Base-by-base conservation (phyloP, 2,888 invertebrate species). In the Carterocephalus palaemon region DNA sequence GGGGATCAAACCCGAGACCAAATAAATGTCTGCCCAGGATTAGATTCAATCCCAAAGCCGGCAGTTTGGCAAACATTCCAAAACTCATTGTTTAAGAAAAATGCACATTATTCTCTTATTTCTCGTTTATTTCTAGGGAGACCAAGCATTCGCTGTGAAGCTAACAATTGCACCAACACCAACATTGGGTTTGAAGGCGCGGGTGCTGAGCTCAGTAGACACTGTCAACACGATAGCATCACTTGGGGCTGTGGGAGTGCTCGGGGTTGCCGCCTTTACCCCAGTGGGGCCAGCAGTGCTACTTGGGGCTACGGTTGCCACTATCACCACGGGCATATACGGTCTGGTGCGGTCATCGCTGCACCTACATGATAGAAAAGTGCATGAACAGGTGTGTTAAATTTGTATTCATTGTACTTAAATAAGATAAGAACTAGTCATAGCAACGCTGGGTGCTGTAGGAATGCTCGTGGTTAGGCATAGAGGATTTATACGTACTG, bases 341-440 rank as follows among this genome's bases (percentile, higher is more conserved):
- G 88, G 89, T 1, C 70, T 89, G 0, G 76, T 87, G 3, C 64
- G 89, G 4, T 89, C 89, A 6, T 77, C 83, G 0, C 50, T 83
- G 1, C 79, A 83, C 51, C 59, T 89, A 4, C 75, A 70, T 24
- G 89, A 89, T 60, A 74, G 89, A 40, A 74, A 58, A 12, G 59
- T 57, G 9, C 89, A 89, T 67, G 82, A 85, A 56, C 88, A 90
- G 79, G 89, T 89, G 59, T 13, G 9, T 3, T 9, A 22, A 23
- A 19, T 13, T 13, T 16, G 2, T 17, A 17, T n/a, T n/a, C n/a
- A n/a, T n/a, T n/a, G n/a, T n/a, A n/a, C n/a, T n/a, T n/a, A n/a
- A n/a, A n/a, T n/a, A n/a, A n/a, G n/a, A n/a, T n/a, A n/a, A n/a
- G n/a, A n/a, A n/a, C n/a, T n/a, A n/a, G n/a, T n/a, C n/a, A n/a